Base-by-base conservation (phyloP, 2,113 vertebrate species). In the Percopsis transmontana region DNA sequence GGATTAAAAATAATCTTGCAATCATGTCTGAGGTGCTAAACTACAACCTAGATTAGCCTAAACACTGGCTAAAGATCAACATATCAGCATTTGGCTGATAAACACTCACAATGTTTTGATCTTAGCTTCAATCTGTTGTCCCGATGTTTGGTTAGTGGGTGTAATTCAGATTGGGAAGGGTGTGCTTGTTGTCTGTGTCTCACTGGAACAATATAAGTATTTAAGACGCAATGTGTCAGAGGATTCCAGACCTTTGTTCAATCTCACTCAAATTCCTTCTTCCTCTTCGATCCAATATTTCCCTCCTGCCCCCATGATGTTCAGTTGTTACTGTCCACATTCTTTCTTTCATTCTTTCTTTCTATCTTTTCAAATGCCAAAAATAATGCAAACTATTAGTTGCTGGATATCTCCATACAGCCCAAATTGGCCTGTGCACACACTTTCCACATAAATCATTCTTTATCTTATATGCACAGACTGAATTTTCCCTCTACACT, bases 131-230 rank as follows among this genome's bases (percentile, higher is more conserved):
- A 45, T 16, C 58, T 59, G 13, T 18, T 52, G 7, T 42, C n/a
- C 8, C 55, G 16, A 41, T 88, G 76, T 87, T 88, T 88, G 72
- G 60, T 85, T 79, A 72, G 62, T 67, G 78, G 79, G 86, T 81
- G 87, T 84, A 74, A 85, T 76, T 75, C 48, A 6, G 27, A 33
- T 77, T 58, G 42, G 40, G 58, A 40, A 73, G 61, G 74, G 77
- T n/a, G 83, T 74, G 74, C 77, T 79, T 80, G 74, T 60, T 77
- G 65, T 80, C 42, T 55, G 5, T 62, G 50, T 83, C 74, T 82
- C 13, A 42, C 45, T 71, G 73, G 72, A 82, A 86, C 72, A 87
- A 79, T 76, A 47, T 5, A 69, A 44, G 63, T 63, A 76, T 82
- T 79, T 79, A 7, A 66, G 66, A 77, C 61, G 21, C 19, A 11